Percentiles rank a stretch among this genome's conserved stretches.
Conservation (phyloP, 1,140 invertebrate species). For the Drosophila sturtevanti region DNA sequence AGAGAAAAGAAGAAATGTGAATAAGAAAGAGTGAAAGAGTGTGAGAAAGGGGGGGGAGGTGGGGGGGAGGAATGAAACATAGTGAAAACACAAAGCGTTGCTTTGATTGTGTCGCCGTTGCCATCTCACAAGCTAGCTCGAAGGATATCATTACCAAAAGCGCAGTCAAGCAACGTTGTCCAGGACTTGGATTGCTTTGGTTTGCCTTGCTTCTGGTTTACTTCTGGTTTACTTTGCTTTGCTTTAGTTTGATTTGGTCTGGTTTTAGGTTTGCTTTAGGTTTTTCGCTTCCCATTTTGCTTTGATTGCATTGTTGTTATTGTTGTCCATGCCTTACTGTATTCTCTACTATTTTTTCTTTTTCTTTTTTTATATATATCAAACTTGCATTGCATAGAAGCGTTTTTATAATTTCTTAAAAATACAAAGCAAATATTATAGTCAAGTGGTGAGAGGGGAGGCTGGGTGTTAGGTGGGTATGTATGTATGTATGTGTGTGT, state of each 20-base stretch:
- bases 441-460: not conserved
- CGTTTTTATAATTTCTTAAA: slow-evolving; percentile 78
- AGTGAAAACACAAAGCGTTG: slow-evolving; percentile 14
- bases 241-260: slow-evolving; percentile 19
- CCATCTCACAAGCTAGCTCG: slow-evolving; percentile 20
- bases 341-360: not conserved
- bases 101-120: slow-evolving; percentile 38
- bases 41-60: no score
- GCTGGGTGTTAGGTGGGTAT: no score
- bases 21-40: no score
- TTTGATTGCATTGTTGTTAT: slow-evolving; percentile 43
- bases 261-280: slow-evolving; percentile 23
- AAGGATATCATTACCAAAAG: slow-evolving; percentile 70
- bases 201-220: not conserved
- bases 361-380: not conserved
- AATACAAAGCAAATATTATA: slow-evolving; percentile 77
- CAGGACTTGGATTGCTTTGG: slow-evolving; percentile 52
- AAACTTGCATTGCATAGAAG: slow-evolving; percentile 20
- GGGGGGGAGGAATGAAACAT: not conserved
- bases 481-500: no score
- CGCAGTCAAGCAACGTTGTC: slow-evolving; percentile 22
- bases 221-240: slow-evolving; percentile 22
- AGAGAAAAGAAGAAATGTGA: no score
- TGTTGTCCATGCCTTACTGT: not conserved
- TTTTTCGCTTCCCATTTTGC: slow-evolving; percentile 20